These are phyloP conservation scores for Zeugodacus cucurbitae DNA, from an alignment of 1,140 invertebrate genomes.

Conservation along the genomic window DNA sequence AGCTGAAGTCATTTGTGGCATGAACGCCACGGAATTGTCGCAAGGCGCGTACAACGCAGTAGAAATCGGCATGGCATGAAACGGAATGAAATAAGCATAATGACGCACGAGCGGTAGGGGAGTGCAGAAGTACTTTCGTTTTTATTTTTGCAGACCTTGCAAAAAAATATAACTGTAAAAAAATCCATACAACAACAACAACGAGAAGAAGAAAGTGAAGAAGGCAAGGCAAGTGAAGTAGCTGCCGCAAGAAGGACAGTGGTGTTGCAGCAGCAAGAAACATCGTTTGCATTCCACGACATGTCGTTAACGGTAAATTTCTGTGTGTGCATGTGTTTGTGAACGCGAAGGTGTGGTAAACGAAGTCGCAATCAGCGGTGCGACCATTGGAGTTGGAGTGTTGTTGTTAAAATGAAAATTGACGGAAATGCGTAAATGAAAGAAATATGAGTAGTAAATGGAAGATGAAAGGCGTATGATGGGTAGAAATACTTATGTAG, in stretches of 20 bases:
- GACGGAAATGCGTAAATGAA: slow-evolving; percentile 29
- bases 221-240: neutral
- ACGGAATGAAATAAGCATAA: neutral
- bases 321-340: neutral
- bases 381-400: neutral
- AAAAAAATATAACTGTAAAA: neutral
- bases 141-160: slow-evolving; percentile 37
- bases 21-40: neutral
- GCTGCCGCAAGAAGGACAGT: neutral
- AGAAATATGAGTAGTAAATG: neutral
- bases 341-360: neutral
- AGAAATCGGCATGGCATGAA: no score
- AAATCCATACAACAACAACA: neutral
- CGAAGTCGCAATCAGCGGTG: neutral
- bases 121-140: slow-evolving; percentile 39
- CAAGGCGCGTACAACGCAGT: neutral
- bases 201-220: neutral
- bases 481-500: no score
- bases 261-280: no score
- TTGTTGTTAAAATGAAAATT: neutral
- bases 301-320: neutral
- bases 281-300: slow-evolving; percentile 14
- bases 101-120: neutral
- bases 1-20: slow-evolving; percentile 33
- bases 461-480: no score